These are phyloP conservation scores for Sanderia malayensis DNA, from an alignment of 30 jellyfish, hydroid and myxozoan species.

Conservation along the genomic window DNA sequence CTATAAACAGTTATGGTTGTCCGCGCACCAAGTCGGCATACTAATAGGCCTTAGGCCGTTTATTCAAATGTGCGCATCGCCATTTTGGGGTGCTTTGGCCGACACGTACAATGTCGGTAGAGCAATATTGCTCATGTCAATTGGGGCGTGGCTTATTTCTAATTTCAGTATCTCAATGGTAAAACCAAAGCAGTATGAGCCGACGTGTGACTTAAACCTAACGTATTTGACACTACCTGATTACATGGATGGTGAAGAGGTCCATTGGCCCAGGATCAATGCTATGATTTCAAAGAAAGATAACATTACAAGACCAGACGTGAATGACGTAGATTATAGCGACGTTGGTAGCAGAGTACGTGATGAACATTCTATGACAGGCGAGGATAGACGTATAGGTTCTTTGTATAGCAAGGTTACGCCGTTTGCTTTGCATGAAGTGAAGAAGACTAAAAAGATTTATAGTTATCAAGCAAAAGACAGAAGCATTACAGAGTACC, in stretches of 20 bases:
- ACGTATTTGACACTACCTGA: conserved; percentile 56
- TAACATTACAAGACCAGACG: conserved; percentile 34
- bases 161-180: conserved; percentile 88
- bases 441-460: too few species aligned
- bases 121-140: conserved; percentile 72
- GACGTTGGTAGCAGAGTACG: neutral
- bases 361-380: neutral
- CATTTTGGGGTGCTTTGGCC: conserved; percentile 97
- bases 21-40: conserved; percentile 97
- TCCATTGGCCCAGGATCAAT: conserved; percentile 52
- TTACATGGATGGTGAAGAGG: conserved; percentile 44
- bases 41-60: conserved; percentile 95
- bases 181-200: conserved; percentile 64
- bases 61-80: conserved; percentile 96
- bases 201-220: conserved; percentile 62
- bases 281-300: conserved; percentile 51
- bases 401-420: neutral
- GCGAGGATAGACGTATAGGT: neutral
- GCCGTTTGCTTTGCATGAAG: neutral
- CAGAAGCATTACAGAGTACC: neutral
- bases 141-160: conserved; percentile 92
- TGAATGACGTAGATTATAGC: neutral
- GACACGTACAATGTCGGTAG: conserved; percentile 88
- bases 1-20: conserved; percentile 86
- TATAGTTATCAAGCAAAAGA: neutral